These are phyloP conservation scores for Spheniscus humboldti DNA, from an alignment of 2,797 vertebrate genomes.

Conservation along the genomic window DNA sequence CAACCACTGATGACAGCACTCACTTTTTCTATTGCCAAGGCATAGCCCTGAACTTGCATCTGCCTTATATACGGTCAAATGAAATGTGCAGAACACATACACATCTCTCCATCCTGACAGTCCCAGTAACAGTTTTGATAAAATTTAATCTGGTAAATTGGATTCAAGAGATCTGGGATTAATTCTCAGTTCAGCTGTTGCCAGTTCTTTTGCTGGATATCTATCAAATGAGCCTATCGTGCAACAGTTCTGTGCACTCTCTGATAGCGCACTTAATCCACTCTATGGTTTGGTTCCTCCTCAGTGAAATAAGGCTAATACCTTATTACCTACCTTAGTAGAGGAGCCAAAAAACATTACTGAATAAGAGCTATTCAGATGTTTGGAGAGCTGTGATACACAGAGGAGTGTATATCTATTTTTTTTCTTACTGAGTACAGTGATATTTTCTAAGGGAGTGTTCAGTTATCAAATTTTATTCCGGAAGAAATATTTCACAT, in stretches of 20 bases:
- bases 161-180: not conserved
- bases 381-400: not conserved
- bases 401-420: not conserved
- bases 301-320: not conserved
- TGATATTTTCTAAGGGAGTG: not conserved
- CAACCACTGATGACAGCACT: not conserved
- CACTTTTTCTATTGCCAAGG: not conserved
- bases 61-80: not conserved
- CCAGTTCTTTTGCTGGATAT: not conserved
- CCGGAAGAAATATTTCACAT: not conserved
- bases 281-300: not conserved
- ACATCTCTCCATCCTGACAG: not conserved
- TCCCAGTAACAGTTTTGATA: not conserved
- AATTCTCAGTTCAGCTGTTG: not conserved
- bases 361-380: not conserved
- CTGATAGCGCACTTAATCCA: not conserved
- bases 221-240: not conserved
- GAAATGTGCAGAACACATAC: not conserved
- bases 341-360: not conserved
- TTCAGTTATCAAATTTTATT: slow-evolving; percentile 3
- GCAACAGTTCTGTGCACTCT: not conserved
- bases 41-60: not conserved
- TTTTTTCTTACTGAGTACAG: not conserved
- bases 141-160: not conserved
- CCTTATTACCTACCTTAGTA: not conserved